phyloP scores from a whole-genome alignment of 2,797 vertebrate species.

The Valencia hispanica region DNA sequence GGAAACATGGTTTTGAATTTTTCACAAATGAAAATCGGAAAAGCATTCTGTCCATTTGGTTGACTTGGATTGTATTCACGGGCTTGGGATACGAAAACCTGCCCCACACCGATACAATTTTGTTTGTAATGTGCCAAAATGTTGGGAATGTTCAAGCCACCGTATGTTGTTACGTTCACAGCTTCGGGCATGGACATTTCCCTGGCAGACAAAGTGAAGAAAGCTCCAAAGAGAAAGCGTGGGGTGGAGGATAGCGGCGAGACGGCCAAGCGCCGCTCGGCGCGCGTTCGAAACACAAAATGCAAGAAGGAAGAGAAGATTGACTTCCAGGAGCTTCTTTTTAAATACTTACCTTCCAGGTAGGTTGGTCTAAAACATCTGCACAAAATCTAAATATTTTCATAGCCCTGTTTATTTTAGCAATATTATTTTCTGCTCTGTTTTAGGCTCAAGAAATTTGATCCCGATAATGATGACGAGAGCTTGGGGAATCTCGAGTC shows the following conservation, averaged over 20 bases:
- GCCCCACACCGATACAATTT: too few species aligned
- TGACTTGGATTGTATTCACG: too few species aligned
- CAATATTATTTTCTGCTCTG: slow-evolving; percentile 8
- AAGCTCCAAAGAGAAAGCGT: slow-evolving; percentile 91
- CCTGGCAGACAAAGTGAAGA: slow-evolving; percentile 89
- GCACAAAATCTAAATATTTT: rapidly evolving
- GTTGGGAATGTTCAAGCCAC: neutral
- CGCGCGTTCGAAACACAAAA: slow-evolving; percentile 95
- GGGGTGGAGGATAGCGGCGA: slow-evolving; percentile 90
- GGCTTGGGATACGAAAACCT: neutral
- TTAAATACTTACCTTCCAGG: slow-evolving; percentile 97
- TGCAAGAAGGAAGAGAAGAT: slow-evolving; percentile 99
- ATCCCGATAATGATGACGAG: slow-evolving; percentile 93
- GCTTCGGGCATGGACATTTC: slow-evolving; percentile 82
- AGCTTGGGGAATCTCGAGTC: slow-evolving; percentile 89
- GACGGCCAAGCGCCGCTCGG: slow-evolving; percentile 94
- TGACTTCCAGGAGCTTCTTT: slow-evolving; percentile 95
- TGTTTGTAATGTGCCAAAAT: neutral
- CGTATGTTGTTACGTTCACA: slow-evolving; percentile 24
- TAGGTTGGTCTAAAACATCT: slow-evolving; percentile 47
- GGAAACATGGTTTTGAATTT: neutral
- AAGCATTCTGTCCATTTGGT: neutral
- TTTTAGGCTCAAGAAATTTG: slow-evolving; percentile 89
- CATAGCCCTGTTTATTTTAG: neutral
- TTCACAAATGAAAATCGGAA: neutral